Base-by-base conservation (phyloP, 1,140 invertebrate genomes). In the Scaptomyza hsui region DNA sequence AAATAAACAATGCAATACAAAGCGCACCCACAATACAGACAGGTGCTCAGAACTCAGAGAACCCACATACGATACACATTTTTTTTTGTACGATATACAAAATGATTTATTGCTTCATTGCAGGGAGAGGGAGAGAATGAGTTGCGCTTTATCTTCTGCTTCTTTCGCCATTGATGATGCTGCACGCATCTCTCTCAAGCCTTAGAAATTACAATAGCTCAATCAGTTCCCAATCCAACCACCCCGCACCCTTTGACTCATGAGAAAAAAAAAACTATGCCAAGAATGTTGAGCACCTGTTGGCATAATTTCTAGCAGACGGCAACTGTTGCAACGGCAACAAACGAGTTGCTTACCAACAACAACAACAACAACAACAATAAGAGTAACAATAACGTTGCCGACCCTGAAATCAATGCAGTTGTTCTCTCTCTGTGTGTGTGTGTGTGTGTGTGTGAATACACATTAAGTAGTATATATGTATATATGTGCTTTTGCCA, bases 231-330 rank as follows among this genome's bases (percentile, higher is more conserved):
- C 24, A 15, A 37, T 21, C 4, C 37, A 1, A 1, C 6, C 1
- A 12, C n/a, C n/a, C 7, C 13, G 7, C 32, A 26, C 32, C 12
- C 47, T 53, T 10, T 13, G 4, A 9, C 10, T 32, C 12, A 4
- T 19, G 45, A 29, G 19, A 1, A 32, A 3, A 7, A 4, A 44
- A 16, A 35, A 70, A 70, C 49, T 56, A 70, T 70, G 67, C 60
- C 67, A 64, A 70, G 67, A 64, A 70, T 70, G 67, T 26, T 64
- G 60, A 70, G 67, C 67, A 70, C 67, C 67, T 70, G 67, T 56
- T 70, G 69, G 62, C 69, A 72, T 65, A 35, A 57, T 67, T 72
- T 59, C 32, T n/a, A 24, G 21, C 60, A 15, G 37, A 26, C 37
- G 37, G 32, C 37, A 21, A 19, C 39, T 59, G 59, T 29, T 68